A percentile compares a stretch with the other conserved stretches of the same genome.
Conservation (phyloP, 2,113 vertebrate genomes). For the Nanorana parkeri region DNA sequence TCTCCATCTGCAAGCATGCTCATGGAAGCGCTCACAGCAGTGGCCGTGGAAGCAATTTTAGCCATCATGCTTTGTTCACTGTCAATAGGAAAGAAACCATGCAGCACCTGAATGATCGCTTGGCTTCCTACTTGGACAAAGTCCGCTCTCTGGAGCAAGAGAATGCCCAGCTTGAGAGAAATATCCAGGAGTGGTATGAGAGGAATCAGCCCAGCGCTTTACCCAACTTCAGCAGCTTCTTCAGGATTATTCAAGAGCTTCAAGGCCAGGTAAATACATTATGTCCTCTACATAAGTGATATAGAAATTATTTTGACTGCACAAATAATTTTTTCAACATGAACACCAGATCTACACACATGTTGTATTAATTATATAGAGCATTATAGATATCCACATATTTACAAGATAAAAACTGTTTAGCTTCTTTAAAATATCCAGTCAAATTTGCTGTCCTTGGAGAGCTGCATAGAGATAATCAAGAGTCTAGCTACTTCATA, state of each 20-base stretch:
- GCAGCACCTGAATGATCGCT: slow-evolving; percentile 87
- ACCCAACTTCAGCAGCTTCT: neutral
- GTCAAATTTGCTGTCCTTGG: too few relatives aligned
- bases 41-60: neutral
- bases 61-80: slow-evolving; percentile 49
- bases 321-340: too few relatives aligned
- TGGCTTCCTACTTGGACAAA: slow-evolving; percentile 83
- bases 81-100: slow-evolving; percentile 85
- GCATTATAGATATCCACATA: too few relatives aligned
- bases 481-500: too few relatives aligned
- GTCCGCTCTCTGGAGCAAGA: slow-evolving; percentile 76
- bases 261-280: slow-evolving; percentile 61
- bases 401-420: too few relatives aligned
- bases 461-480: too few relatives aligned
- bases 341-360: too few relatives aligned
- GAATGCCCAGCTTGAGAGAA: slow-evolving; percentile 77
- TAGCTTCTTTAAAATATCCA: too few relatives aligned
- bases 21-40: neutral
- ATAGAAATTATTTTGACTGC: neutral
- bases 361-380: too few relatives aligned
- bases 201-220: slow-evolving; percentile 47
- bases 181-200: slow-evolving; percentile 72
- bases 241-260: slow-evolving; percentile 6
- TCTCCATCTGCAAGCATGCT: slow-evolving; percentile 8
- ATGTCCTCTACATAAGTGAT: neutral